These are phyloP conservation scores for Esox masquinongy DNA, from an alignment of 2,797 vertebrate genomes.

Conservation along the genomic window DNA sequence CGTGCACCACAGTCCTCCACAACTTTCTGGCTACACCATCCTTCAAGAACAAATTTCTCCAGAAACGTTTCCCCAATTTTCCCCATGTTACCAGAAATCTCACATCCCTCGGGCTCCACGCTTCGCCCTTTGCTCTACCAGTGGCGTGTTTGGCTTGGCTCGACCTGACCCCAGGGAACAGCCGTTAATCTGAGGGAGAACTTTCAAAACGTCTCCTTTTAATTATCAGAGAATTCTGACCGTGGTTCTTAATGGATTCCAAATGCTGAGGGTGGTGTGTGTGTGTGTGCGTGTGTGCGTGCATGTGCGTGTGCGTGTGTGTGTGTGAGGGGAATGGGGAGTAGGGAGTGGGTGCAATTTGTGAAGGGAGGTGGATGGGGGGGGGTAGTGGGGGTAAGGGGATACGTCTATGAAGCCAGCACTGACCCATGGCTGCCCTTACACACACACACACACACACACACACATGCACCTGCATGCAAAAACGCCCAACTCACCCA, in stretches of 20 bases:
- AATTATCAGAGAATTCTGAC: slow-evolving; percentile 66
- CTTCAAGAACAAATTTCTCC: background rate
- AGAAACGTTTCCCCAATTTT: background rate
- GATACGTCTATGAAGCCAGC: slow-evolving; percentile 55
- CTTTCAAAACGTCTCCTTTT: slow-evolving; percentile 62
- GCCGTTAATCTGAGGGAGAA: slow-evolving; percentile 58
- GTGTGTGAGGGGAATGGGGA: background rate
- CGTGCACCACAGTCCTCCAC: no score
- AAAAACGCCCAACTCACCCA: no score
- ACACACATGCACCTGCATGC: no score
- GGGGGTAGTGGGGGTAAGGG: slow-evolving; percentile 30
- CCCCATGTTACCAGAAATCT: background rate
- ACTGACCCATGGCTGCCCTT: slow-evolving; percentile 71
- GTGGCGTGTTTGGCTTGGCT: slow-evolving; percentile 49
- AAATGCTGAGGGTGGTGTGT: slow-evolving; percentile 60
- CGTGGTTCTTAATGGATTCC: slow-evolving; percentile 68
- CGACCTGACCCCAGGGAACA: slow-evolving; percentile 43
- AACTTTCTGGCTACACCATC: background rate
- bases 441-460: slow-evolving; percentile 23
- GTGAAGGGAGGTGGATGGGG: slow-evolving; percentile 17
- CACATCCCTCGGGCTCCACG: slow-evolving; percentile 13
- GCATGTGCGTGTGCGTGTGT: background rate
- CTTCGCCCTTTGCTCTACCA: slow-evolving; percentile 19
- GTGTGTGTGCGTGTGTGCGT: slow-evolving; percentile 23
- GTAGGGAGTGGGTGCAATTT: slow-evolving; percentile 13